These are phyloP conservation scores for Cichlasoma orientale DNA, from an alignment of 2,797 vertebrate species.

Conservation along the genomic window DNA sequence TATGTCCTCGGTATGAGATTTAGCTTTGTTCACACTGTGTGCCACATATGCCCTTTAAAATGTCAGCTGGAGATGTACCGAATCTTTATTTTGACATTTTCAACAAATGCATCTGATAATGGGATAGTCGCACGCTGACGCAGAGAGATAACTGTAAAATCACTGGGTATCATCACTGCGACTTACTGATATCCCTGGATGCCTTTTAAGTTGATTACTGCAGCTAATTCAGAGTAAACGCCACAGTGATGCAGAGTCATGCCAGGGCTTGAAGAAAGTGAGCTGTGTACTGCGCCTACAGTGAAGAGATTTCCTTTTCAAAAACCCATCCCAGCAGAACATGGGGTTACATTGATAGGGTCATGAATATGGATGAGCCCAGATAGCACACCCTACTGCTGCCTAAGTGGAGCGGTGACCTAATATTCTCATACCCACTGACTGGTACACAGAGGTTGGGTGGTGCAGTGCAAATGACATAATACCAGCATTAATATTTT, in stretches of 20 bases:
- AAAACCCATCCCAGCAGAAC: constrained; percentile 37
- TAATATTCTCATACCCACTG: constrained; percentile 63
- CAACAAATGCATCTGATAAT: constrained; percentile 37
- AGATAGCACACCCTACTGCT: constrained; percentile 47
- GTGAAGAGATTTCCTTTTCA: constrained; percentile 40
- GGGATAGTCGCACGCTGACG: constrained; percentile 18
- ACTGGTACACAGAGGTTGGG: constrained; percentile 40
- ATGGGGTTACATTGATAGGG: constrained; percentile 37
- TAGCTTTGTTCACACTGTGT: constrained; percentile 8
- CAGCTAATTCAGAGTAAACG: constrained; percentile 33
- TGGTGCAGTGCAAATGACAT: constrained; percentile 64
- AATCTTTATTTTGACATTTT: constrained; percentile 48
- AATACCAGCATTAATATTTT: constrained; percentile 71
- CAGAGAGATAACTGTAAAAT: constrained; percentile 18
- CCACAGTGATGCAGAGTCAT: neutral
- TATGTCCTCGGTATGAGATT: neutral
- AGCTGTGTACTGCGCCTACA: constrained; percentile 13
- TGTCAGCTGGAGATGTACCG: constrained; percentile 40
- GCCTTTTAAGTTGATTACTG: constrained; percentile 21
- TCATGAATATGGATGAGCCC: constrained; percentile 73
- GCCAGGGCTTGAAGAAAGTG: constrained; percentile 11
- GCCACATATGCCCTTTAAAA: constrained; percentile 39
- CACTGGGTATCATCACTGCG: neutral
- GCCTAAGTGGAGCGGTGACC: constrained; percentile 57
- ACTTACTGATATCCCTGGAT: constrained; percentile 15